Evolutionary conservation across 2,797 vertebrate species (phyloP).

Genomic region (Setipinna tenuifilis): DNA sequence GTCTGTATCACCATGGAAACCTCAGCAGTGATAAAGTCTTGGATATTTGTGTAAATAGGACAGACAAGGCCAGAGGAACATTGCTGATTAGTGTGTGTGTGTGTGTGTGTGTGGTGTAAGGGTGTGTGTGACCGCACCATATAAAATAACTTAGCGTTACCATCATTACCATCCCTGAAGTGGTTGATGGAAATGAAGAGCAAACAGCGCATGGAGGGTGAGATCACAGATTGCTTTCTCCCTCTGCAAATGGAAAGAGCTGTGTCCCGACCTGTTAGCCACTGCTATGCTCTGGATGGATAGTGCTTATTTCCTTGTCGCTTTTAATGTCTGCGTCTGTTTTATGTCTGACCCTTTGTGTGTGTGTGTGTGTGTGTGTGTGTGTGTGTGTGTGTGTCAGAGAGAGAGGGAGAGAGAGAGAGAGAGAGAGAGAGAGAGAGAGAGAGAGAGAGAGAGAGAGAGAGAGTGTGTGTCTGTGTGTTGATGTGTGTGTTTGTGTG

Average conservation of each 20-base stretch:
- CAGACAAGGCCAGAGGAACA: not conserved
- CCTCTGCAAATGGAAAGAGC: not conserved
- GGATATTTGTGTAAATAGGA: conserved; percentile 11
- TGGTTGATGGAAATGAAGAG: conserved; percentile 9
- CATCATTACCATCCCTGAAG: not conserved
- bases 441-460: not conserved
- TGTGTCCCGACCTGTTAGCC: not conserved
- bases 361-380: not conserved
- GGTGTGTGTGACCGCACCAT: not conserved
- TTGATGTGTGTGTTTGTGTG: not conserved
- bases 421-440: too few species aligned
- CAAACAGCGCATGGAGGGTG: not conserved
- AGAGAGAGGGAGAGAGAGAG: too few species aligned
- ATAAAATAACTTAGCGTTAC: not conserved
- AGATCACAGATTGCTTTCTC: not conserved
- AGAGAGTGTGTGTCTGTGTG: not conserved
- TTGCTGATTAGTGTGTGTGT: not conserved
- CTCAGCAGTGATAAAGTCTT: conserved; percentile 3
- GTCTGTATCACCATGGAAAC: conserved; percentile 42
- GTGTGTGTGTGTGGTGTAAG: not conserved
- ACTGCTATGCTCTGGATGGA: not conserved
- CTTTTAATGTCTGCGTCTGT: conserved; percentile 15
- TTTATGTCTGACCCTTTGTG: not conserved
- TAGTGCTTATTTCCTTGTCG: not conserved
- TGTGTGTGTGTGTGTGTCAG: not conserved